Evolutionary conservation across 2,113 vertebrate species (phyloP).

Genomic region (Lasiurus borealis): DNA sequence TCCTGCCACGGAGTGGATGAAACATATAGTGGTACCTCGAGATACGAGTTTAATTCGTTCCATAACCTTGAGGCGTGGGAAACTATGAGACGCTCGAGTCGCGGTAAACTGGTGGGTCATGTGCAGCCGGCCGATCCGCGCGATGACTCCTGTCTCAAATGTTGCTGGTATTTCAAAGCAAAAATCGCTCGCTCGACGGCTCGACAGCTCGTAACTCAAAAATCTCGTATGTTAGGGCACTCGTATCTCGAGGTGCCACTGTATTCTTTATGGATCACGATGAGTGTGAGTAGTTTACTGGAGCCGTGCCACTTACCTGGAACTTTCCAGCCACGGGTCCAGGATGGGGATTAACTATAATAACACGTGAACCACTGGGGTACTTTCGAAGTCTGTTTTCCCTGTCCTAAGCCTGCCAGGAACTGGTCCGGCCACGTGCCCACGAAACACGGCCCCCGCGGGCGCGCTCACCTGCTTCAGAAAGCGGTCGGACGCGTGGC

Average conservation of each 20-base stretch:
- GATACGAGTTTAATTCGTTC: too few species aligned
- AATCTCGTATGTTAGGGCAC: too few species aligned
- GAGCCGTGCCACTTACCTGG: background rate
- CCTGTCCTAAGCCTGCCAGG: background rate
- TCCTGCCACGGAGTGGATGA: background rate
- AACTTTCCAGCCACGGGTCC: background rate
- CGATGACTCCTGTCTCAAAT: too few species aligned
- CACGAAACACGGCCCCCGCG: background rate
- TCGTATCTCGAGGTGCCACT: too few species aligned
- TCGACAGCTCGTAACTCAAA: too few species aligned
- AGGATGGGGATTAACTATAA: background rate
- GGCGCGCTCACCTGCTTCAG: slow-evolving; percentile 89
- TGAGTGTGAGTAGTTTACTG: background rate
- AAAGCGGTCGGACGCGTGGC: slow-evolving; percentile 92
- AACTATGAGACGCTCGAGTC: too few species aligned
- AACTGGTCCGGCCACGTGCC: background rate
- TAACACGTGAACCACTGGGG: background rate
- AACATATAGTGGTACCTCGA: too few species aligned
- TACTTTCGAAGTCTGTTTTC: background rate
- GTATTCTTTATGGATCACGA: background rate
- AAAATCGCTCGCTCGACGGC: too few species aligned
- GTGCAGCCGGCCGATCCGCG: too few species aligned
- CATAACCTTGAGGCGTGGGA: too few species aligned
- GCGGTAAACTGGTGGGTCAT: too few species aligned
- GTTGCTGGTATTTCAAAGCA: too few species aligned